These are phyloP conservation scores for Oreochromis aureus DNA, from an alignment of 2,113 vertebrate genomes.

Conservation along the genomic window DNA sequence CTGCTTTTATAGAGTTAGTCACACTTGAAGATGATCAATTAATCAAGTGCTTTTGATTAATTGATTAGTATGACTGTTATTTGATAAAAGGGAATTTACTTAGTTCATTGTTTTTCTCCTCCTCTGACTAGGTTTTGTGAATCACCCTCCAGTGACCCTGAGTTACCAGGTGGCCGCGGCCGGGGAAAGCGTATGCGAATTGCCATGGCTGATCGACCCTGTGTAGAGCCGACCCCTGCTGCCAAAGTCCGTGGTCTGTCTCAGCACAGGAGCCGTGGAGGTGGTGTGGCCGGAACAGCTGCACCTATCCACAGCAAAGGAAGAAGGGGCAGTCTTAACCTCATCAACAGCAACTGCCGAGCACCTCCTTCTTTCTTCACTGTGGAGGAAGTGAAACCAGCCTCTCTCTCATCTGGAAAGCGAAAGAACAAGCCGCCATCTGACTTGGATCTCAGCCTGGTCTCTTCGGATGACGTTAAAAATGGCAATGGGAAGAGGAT, in stretches of 20 bases:
- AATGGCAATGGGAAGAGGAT: conserved; percentile 89
- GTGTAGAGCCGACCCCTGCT: conserved; percentile 74
- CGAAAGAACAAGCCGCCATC: conserved; percentile 89
- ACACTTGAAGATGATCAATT: neutral
- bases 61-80: neutral
- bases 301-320: conserved; percentile 80
- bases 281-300: conserved; percentile 69
- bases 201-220: conserved; percentile 74
- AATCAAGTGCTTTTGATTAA: neutral
- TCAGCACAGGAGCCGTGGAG: conserved; percentile 85
- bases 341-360: conserved; percentile 83
- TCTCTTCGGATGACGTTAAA: conserved; percentile 82
- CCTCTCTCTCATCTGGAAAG: conserved; percentile 81
- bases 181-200: conserved; percentile 89
- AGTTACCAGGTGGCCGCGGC: conserved; percentile 88
- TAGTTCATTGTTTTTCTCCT: neutral
- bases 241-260: conserved; percentile 86
- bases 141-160: conserved; percentile 92
- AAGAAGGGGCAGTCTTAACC: conserved; percentile 87
- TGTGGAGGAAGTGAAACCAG: conserved; percentile 88
- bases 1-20: neutral
- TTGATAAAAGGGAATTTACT: neutral
- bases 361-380: conserved; percentile 84
- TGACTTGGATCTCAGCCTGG: conserved; percentile 88
- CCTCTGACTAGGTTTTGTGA: conserved; percentile 86